These are phyloP conservation scores for Apis dorsata DNA, from an alignment of 1,140 invertebrate genomes.

Conservation along the genomic window DNA sequence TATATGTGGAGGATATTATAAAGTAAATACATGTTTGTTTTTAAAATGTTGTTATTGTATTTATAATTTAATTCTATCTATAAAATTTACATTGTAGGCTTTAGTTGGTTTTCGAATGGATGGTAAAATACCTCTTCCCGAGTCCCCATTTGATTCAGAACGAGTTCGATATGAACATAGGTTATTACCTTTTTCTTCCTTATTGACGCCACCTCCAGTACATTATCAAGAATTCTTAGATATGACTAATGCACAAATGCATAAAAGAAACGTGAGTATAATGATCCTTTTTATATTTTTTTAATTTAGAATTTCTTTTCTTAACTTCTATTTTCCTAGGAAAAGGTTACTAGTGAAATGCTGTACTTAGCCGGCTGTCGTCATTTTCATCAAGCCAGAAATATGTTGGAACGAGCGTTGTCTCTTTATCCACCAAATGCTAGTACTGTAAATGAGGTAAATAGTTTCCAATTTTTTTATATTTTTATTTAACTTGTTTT, in stretches of 20 bases:
- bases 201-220: conserved; percentile 94
- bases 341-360: conserved; percentile 73
- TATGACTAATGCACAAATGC: conserved; percentile 81
- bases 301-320: background rate
- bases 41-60: background rate
- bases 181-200: conserved; percentile 92
- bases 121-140: conserved; percentile 87
- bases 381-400: conserved; percentile 94
- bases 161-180: conserved; percentile 96
- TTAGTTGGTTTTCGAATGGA: conserved; percentile 87
- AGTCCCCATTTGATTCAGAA: conserved; percentile 94
- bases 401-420: conserved; percentile 86
- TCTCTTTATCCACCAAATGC: conserved; percentile 81
- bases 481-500: conserved; percentile 6
- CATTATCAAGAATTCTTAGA: conserved; percentile 92
- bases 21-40: conserved; percentile 81
- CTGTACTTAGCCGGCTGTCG: conserved; percentile 90
- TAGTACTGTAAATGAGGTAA: conserved; percentile 90
- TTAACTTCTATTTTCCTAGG: conserved; percentile 62
- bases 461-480: background rate
- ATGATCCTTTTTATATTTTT: background rate
- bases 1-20: conserved; percentile 97
- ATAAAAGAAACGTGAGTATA: conserved; percentile 74
- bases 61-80: background rate
- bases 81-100: conserved; percentile 80